These are phyloP conservation scores for Psilanteris sp. DNA, from an alignment of 1,140 invertebrate species.

Conservation along the genomic window DNA sequence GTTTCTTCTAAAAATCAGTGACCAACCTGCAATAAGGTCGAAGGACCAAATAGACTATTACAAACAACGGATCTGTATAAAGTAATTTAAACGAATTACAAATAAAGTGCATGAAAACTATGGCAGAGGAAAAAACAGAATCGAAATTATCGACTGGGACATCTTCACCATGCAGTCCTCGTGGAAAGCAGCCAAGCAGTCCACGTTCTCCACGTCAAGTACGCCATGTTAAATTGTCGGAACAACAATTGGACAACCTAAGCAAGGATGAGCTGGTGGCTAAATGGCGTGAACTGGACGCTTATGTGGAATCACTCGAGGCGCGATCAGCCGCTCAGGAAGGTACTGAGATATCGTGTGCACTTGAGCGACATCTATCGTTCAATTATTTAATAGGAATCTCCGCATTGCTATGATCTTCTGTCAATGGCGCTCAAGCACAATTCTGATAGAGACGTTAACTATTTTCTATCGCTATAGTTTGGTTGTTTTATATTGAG, in stretches of 20 bases:
- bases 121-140: conserved; percentile 75
- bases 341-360: conserved; percentile 79
- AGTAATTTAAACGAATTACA: not conserved
- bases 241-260: conserved; percentile 78
- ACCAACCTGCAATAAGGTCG: not conserved
- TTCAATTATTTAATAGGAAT: conserved; percentile 74
- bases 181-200: conserved; percentile 68
- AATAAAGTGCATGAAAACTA: conserved; percentile 15
- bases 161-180: conserved; percentile 74
- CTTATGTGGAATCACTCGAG: conserved; percentile 80
- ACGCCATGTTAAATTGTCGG: conserved; percentile 77
- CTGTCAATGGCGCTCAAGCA: conserved; percentile 56
- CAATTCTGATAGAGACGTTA: conserved; percentile 72
- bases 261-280: conserved; percentile 80
- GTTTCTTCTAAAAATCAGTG: conserved; percentile 7
- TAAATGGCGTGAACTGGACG: conserved; percentile 81
- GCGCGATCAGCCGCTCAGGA: conserved; percentile 78
- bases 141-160: conserved; percentile 72
- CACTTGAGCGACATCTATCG: conserved; percentile 72
- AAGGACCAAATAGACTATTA: conserved; percentile 2
- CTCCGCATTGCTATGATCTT: conserved; percentile 60
- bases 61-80: not conserved
- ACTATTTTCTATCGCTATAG: conserved; percentile 26
- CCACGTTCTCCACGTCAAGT: conserved; percentile 73
- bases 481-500: conserved; percentile 3